Conservation (phyloP, 2,888 invertebrate genomes). For the Metellina segmentata region DNA sequence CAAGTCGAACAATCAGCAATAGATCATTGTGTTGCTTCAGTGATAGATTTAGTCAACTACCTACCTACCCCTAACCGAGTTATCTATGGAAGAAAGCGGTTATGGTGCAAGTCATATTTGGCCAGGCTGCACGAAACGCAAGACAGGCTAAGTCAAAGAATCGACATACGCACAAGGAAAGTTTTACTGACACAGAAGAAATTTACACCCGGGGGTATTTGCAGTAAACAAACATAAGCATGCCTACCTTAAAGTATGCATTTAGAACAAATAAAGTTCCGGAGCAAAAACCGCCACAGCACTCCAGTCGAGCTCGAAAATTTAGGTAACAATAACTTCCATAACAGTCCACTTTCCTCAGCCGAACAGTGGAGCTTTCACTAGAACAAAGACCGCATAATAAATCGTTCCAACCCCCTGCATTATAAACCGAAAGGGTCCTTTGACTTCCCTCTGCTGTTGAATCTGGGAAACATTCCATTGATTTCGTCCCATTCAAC, state of each 20-base stretch:
- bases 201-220: too few species aligned
- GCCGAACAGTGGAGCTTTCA: background rate
- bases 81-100: too few species aligned
- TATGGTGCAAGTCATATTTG: too few species aligned
- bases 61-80: too few species aligned
- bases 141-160: too few species aligned
- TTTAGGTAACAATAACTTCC: background rate
- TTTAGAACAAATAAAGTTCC: background rate
- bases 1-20: too few species aligned
- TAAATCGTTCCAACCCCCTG: constrained; percentile 4
- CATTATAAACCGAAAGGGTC: constrained; percentile 2
- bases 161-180: too few species aligned
- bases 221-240: too few species aligned
- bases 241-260: background rate
- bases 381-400: constrained; percentile 5
- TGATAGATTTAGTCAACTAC: too few species aligned
- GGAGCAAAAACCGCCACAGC: background rate
- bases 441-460: background rate
- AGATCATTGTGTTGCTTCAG: too few species aligned
- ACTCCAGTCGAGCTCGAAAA: background rate
- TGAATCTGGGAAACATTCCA: background rate
- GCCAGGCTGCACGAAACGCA: too few species aligned
- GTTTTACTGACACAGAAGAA: too few species aligned
- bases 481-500: constrained; percentile 8
- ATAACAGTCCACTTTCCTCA: background rate